phyloP scores from a whole-genome alignment of 92 coral and sea anemone species.

The Phenganax stokvisi region DNA sequence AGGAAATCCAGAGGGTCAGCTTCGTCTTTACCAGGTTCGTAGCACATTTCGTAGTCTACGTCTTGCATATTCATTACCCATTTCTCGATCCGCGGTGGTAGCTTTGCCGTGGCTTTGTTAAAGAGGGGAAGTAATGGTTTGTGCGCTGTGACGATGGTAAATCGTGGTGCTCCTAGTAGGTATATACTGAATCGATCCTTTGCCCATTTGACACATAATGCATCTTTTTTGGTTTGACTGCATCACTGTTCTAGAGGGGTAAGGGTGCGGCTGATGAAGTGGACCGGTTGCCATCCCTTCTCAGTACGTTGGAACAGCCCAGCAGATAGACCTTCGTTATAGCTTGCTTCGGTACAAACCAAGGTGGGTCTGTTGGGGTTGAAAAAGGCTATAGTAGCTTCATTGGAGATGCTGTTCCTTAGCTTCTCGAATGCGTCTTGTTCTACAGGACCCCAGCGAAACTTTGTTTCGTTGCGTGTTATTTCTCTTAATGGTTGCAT shows the following conservation, averaged over 20 bases:
- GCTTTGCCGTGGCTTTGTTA: constrained; percentile 48
- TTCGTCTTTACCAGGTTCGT: constrained; percentile 48
- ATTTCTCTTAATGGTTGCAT: constrained; percentile 31
- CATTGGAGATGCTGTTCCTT: constrained; percentile 29
- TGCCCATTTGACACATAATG: constrained; percentile 45
- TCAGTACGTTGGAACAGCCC: constrained; percentile 12
- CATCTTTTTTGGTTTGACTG: constrained; percentile 58
- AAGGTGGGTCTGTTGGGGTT: constrained; percentile 35
- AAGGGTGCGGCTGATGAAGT: constrained; percentile 54
- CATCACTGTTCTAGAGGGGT: constrained; percentile 48
- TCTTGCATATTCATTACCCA: constrained; percentile 61
- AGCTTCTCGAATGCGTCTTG: constrained; percentile 27
- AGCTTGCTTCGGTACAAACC: constrained; percentile 55
- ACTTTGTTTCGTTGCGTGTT: constrained; percentile 25
- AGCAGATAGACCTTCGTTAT: constrained; percentile 49
- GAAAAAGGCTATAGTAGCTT: constrained; percentile 38
- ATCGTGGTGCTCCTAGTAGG: constrained; percentile 53
- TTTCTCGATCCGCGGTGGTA: constrained; percentile 41
- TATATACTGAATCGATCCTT: constrained; percentile 55
- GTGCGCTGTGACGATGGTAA: constrained; percentile 54
- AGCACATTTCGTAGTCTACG: constrained; percentile 50
- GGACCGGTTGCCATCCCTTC: constrained; percentile 35
- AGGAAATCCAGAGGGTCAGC: constrained; percentile 50
- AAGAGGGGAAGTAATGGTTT: constrained; percentile 50
- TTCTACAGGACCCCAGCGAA: constrained; percentile 35